Base-by-base conservation (phyloP, 2,888 invertebrate genomes). In the Epirrhoe tristata region DNA sequence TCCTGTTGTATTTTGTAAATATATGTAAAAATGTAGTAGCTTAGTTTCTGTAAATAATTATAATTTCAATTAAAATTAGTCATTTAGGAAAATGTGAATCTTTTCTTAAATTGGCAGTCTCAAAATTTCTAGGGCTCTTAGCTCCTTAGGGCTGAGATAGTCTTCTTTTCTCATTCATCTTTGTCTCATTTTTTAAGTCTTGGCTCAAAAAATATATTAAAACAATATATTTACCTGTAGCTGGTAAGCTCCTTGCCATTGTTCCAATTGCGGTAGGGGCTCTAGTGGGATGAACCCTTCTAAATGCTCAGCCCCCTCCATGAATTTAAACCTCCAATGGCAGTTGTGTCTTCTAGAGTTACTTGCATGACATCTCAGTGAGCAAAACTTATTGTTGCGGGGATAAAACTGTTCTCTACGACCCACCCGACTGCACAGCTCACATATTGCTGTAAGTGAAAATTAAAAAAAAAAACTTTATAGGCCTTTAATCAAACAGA, bases 221-320 rank as follows among this genome's bases (percentile, higher is more conserved):
- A 24, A 24, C 50, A 14, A 5, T 3, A 32, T 52, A 14, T 6
- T 57, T 69, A 92, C 93, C 87, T 91, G 91, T 59, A 91, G 78
- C 68, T 92, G 90, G 46, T 89, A 80, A 34, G 87, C 80, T 24
- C 88, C 85, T 65, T 91, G 91, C 94, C 93, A 94, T 62, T 91
- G 89, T 71, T 92, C 89, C 66, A 94, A 77, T 73, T 93, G 93
- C 1, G 94, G 94, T 76, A 94, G 73, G 0, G 94, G 93, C 78
- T 94, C 93, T 68, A 93, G 71, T 7, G 94, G 94, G 67, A 94
- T 93, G 79, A 93, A 79, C 5, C 93, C 94, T 61, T 85, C 92
- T 89, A 94, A 89, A 75, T 93, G 92, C 72, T 93, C 93, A 14
- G 91, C 82, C 48, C 89, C 88, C 76, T 93, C 94, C 93, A 92